Percentiles rank a stretch among this genome's conserved stretches.
Evolutionary conservation across 2,113 vertebrate species (phyloP).

Genomic region (Illadopsis cleaveri): DNA sequence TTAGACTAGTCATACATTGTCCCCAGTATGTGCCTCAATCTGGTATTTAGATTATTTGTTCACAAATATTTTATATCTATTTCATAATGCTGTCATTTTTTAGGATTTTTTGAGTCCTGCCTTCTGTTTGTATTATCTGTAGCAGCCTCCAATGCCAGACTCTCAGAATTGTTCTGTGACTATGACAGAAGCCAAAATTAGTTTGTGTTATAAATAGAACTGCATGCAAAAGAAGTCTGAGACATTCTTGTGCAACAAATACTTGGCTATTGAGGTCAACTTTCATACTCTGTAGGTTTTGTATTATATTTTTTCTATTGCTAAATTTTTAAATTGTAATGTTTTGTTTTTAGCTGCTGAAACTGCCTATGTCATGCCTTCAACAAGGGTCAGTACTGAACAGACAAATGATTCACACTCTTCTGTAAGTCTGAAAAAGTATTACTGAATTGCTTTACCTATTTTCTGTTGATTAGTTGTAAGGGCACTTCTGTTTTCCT

Average conservation of each 20-base stretch:
- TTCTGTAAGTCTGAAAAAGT: constrained; percentile 74
- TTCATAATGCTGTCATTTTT: neutral
- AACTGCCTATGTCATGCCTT: constrained; percentile 43
- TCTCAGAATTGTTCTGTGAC: neutral
- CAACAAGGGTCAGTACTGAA: constrained; percentile 59
- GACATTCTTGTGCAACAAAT: neutral
- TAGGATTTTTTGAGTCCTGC: neutral
- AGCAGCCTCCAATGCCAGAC: neutral
- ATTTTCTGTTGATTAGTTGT: neutral
- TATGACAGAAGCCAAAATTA: neutral
- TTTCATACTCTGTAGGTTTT: neutral
- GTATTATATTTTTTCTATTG: neutral
- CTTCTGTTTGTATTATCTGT: neutral
- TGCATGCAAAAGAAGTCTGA: neutral
- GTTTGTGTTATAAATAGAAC: neutral
- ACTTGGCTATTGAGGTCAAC: neutral
- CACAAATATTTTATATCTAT: neutral
- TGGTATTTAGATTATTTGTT: neutral
- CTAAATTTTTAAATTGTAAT: neutral
- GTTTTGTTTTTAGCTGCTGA: constrained; percentile 72
- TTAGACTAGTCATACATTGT: neutral
- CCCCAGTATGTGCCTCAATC: neutral
- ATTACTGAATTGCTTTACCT: neutral
- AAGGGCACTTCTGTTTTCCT: neutral
- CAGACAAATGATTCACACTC: constrained; percentile 59